Evolutionary conservation across 2,113 vertebrate species (phyloP), one percentile per base, ranked within the genome.

Genomic region (Ceuthmochares aereus): DNA sequence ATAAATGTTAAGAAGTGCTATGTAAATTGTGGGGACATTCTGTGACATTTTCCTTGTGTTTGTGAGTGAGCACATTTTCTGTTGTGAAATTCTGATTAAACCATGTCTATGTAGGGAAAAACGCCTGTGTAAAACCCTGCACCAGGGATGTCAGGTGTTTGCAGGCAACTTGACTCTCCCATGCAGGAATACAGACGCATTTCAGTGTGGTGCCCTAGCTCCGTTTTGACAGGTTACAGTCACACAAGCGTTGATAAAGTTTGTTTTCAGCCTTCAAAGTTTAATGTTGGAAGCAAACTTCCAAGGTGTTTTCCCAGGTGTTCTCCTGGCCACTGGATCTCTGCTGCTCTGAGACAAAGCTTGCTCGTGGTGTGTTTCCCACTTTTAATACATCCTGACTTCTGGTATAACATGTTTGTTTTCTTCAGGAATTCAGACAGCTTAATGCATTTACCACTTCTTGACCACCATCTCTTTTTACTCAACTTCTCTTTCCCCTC

Each of bases 171-270:
- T 22, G 14, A 3, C 9, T 47, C 30, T 27, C 20, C 20, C 4
- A 1, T 2, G 10, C 47, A 56, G 47, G 32, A 34, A 5, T 4
- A 14, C 12, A 17, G 55, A 26, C 4, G 16, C 20, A 47, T 21
- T 47, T 54, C 29, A 4, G n/a, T 6, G 17, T 19, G 25, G 22
- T 6, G 10, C 12, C 0, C 0, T 9, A 47, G 45, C 26, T 11
- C 25, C 19, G 0, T 34, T 55, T 27, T 14, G 30, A 21, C 15
- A 17, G 56, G 45, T 66, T 59, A 23, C 11, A 52, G 55, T 19
- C 14, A 8, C 14, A 2, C 9, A 22, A 14, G 43, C 8, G 55
- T 17, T 63, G 27, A 16, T 19, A 19, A 14, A 12, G n/a, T 10
- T 58, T 63, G 27, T n/a, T 73, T 77, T 36, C 36, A 60, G 2